These are phyloP conservation scores for Xiphophorus birchmanni DNA, from an alignment of 2,797 vertebrate species.

Conservation along the genomic window DNA sequence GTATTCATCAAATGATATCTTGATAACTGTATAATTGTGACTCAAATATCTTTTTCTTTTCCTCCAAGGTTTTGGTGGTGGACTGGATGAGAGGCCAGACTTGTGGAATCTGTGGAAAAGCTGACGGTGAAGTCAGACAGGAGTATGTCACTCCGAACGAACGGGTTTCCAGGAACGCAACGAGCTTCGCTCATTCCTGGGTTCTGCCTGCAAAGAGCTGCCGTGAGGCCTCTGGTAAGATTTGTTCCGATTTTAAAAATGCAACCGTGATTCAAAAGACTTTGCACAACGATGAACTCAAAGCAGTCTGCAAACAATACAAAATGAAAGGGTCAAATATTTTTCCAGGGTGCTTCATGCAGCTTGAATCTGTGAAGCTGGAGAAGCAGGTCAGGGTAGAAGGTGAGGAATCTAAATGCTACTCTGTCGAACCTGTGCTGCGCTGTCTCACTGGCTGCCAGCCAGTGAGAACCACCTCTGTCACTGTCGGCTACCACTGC, in stretches of 20 bases:
- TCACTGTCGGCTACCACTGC: constrained; percentile 78
- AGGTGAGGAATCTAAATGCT: constrained; percentile 76
- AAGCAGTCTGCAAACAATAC: not conserved
- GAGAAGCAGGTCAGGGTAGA: constrained; percentile 64
- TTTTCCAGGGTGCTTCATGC: constrained; percentile 74
- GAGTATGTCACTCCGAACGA: constrained; percentile 81
- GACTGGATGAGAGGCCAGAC: constrained; percentile 87
- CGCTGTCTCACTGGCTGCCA: constrained; percentile 76
- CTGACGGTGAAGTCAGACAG: constrained; percentile 80
- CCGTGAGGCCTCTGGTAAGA: constrained; percentile 70
- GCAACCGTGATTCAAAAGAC: not conserved
- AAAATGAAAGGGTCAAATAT: not conserved
- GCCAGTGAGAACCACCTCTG: constrained; percentile 66
- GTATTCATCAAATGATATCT: not conserved
- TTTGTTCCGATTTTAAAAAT: not conserved
- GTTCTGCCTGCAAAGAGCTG: constrained; percentile 80
- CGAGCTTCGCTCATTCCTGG: constrained; percentile 85
- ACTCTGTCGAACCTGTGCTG: constrained; percentile 80
- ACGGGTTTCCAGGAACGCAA: constrained; percentile 70
- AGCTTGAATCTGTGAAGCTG: constrained; percentile 75
- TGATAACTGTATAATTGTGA: not conserved
- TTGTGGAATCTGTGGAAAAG: constrained; percentile 85
- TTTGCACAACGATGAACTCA: not conserved
- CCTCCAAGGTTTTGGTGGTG: constrained; percentile 74
- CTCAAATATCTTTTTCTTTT: not conserved